These are phyloP conservation scores for Microtus ochrogaster DNA, from an alignment of 2,113 vertebrate genomes.

Conservation along the genomic window DNA sequence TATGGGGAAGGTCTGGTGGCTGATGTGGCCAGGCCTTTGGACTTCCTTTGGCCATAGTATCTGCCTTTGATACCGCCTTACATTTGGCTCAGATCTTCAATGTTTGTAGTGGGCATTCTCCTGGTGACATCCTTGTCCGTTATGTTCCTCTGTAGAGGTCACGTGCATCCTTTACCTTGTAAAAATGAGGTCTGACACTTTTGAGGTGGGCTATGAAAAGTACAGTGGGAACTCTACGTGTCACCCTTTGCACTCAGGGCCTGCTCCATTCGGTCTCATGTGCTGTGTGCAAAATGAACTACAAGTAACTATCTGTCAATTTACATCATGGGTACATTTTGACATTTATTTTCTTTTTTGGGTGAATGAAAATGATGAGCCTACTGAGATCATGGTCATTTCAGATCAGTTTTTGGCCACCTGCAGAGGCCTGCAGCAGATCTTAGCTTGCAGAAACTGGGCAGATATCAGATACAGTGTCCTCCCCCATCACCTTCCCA, in stretches of 20 bases:
- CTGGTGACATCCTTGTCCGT: neutral
- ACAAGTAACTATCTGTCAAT: neutral
- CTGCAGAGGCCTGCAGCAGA: slow-evolving; percentile 33
- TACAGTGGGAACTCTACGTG: neutral
- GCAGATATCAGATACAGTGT: slow-evolving; percentile 71
- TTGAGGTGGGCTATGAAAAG: slow-evolving; percentile 24
- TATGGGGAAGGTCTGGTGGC: neutral
- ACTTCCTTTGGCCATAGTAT: neutral
- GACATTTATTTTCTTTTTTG: neutral
- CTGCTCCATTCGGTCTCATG: slow-evolving; percentile 17
- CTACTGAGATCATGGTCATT: slow-evolving; percentile 35
- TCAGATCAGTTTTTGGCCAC: slow-evolving; percentile 55
- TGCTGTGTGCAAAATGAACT: slow-evolving; percentile 23
- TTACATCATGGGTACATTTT: neutral
- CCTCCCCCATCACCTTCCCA: slow-evolving; percentile 77
- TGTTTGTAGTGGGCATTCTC: slow-evolving; percentile 48
- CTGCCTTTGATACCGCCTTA: slow-evolving; percentile 36
- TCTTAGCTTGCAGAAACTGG: slow-evolving; percentile 62
- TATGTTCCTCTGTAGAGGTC: neutral
- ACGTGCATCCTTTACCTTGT: neutral
- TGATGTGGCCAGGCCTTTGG: neutral
- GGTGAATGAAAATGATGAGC: slow-evolving; percentile 56
- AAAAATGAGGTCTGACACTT: slow-evolving; percentile 18
- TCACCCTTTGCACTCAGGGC: slow-evolving; percentile 26
- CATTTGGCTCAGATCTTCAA: slow-evolving; percentile 35